Percentiles rank a stretch among this genome's conserved stretches.
Conservation (phyloP, 2,797 vertebrate genomes). For the Glyptemys insculpta region DNA sequence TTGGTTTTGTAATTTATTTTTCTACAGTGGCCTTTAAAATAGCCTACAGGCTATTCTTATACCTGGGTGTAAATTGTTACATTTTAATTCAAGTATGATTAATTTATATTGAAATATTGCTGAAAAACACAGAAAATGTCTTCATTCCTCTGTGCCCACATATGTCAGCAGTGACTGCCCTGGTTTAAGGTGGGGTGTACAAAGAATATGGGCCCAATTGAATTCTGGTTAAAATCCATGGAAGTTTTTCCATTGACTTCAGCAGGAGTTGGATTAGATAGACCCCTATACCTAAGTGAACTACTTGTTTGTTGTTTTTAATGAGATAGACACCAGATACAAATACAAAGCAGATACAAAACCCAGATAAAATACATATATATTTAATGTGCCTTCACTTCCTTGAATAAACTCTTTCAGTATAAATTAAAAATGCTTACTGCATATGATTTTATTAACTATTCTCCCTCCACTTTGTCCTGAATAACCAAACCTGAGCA, state of each 20-base stretch:
- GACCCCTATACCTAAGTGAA: neutral
- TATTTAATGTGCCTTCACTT: fast-evolving
- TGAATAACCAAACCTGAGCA: neutral
- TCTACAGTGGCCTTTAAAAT: neutral
- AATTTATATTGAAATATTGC: neutral
- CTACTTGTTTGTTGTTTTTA: fast-evolving
- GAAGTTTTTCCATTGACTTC: fast-evolving
- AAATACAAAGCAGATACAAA: neutral
- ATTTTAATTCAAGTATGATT: neutral
- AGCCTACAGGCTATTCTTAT: neutral
- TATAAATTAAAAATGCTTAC: neutral
- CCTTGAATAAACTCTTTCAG: neutral
- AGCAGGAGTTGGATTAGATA: neutral
- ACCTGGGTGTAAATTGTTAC: neutral
- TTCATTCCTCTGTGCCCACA: neutral
- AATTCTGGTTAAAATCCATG: neutral
- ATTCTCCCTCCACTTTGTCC: neutral
- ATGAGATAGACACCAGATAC: fast-evolving
- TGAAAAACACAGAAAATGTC: neutral
- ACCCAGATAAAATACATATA: neutral
- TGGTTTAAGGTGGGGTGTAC: fast-evolving
- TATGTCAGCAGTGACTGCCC: neutral
- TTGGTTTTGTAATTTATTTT: neutral
- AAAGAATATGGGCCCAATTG: fast-evolving
- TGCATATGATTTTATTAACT: neutral